Evolutionary conservation across 2,113 vertebrate genomes (phyloP), one percentile per base, ranked within the genome.

Genomic region (Coregonus clupeaformis): DNA sequence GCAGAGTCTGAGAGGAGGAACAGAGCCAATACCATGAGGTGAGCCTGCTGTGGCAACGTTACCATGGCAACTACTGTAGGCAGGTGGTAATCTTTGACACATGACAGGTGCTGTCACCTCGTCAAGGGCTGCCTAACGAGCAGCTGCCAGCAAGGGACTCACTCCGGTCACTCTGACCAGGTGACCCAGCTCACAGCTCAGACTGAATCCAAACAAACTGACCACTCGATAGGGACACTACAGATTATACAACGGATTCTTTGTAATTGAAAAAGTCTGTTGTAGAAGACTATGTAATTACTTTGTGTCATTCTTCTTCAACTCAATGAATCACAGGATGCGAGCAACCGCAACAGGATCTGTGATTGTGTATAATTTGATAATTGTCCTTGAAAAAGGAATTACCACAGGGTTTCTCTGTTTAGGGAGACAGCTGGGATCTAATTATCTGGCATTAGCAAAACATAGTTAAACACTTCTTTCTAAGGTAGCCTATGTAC

Each of bases 1-100:
- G 97, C 84, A 99, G 93, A 0, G 95, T 98, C 97, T 99, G 89
- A 81, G 2, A 42, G 1, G 71, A 71, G 75, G 69, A 81, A 73
- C 69, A 75, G 70, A 45, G 59, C 72, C 69, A 55, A 29, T 5
- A 7, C 2, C 29, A 9, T 32, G 29, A 67, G 65, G 30, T 1
- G 27, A 67, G 16, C 25, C 63, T 11, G 30, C 65, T 3, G 30
- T 20, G 59, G 6, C 72, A 78, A 82, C 78, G 78, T 65, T 82
- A 85, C 82, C 85, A 86, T 82, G 79, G 86, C 64, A 89, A 89
- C 89, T 42, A 60, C 57, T 27, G 30, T 36, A 73, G 32, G 49
- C 49, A 52, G 49, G 49, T 16, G 12, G 49, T 52, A 47, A 27
- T 18, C 13, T 27, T 24, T 73, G 84, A 88, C 87, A 90, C 80